Base-by-base conservation (phyloP, 1,140 invertebrate genomes). In the Diprion similis region DNA sequence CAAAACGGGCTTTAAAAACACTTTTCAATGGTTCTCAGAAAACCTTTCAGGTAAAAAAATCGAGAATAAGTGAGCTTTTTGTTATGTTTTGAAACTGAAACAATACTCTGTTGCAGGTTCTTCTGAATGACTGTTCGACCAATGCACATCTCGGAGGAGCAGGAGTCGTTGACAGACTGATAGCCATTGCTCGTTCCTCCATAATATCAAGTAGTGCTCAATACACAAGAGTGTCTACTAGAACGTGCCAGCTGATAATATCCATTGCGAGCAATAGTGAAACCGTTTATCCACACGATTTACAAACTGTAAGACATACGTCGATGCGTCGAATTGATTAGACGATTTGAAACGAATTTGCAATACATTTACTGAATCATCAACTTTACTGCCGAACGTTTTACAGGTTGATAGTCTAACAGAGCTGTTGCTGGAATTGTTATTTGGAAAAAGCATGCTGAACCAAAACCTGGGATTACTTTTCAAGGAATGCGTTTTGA, bases 121-220 rank as follows among this genome's bases (percentile, higher is more conserved):
- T 88, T 71, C 75, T 88, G 66, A 87, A 88, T 59, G 86, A 88
- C 71, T 88, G 86, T 71, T 76, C 80, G 1, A 86, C 85, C 3
- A 88, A 88, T 77, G 74, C 78, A 71, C 77, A 83, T 75, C 76
- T 88, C 64, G 82, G 85, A 8, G 85, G 85, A 0, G 85, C 86
- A 78, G 87, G 87, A 66, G 82, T 87, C 7, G 78, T 88, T 69
- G 86, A 88, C 69, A 88, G 84, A 79, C 82, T 88, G 73, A 86
- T 87, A 74, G 85, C 82, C 0, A 88, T 87, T 68, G 84, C 85
- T 45, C 83, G 86, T 45, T 85, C 85, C 45, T 84, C 85, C 75
- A 83, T 88, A 4, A 87, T 88, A 79, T 86, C 84, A 13, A 87
- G 87, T 75, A 88, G 87, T 75, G 85, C 86, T 59, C 87, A 88